Conservation (phyloP, 2,113 vertebrate genomes). For the Prionailurus bengalensis region DNA sequence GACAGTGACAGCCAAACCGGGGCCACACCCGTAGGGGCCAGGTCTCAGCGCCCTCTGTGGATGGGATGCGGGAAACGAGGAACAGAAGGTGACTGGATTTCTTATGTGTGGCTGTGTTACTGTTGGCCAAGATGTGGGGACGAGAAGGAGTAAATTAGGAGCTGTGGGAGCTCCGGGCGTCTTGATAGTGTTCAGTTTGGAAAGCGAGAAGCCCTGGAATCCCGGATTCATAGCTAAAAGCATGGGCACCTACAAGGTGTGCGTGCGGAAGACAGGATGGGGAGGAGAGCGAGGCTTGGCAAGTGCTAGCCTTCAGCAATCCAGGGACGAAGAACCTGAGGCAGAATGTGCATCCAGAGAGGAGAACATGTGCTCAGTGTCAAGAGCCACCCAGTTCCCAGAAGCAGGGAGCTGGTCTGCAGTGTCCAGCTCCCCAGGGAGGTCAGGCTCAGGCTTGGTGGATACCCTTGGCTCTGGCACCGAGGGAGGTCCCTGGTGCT, state of each 20-base stretch:
- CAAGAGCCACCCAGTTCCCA: background rate
- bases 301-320: too few species aligned
- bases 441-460: background rate
- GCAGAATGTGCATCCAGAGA: too few species aligned
- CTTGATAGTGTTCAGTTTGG: background rate
- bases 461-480: background rate
- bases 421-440: background rate
- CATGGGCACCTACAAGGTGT: rapidly evolving
- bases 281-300: background rate
- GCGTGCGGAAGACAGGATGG: background rate
- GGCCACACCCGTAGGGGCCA: background rate
- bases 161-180: background rate
- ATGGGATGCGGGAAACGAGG: background rate
- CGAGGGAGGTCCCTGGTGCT: background rate
- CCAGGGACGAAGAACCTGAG: background rate
- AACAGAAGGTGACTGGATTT: too few species aligned
- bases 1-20: background rate
- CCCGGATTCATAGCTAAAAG: background rate
- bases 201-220: background rate
- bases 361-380: background rate
- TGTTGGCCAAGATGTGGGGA: background rate
- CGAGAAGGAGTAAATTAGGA: background rate
- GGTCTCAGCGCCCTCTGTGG: background rate
- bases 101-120: rapidly evolving
- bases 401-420: background rate